Base-by-base conservation (phyloP, 1,140 invertebrate species). In the Zaprionus gabonicus region DNA sequence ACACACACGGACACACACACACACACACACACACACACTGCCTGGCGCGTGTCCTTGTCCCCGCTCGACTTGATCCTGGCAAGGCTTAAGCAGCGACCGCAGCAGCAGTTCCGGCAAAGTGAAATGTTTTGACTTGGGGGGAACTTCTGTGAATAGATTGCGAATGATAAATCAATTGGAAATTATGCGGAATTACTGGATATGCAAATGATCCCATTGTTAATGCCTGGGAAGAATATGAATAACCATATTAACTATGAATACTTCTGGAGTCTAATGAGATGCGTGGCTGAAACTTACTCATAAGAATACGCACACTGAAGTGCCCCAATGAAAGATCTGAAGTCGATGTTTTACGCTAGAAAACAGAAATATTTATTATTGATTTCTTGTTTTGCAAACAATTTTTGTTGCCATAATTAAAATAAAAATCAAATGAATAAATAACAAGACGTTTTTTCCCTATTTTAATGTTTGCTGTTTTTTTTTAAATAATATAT, bases 61-160 rank as follows among this genome's bases (percentile, higher is more conserved):
- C 25, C 51, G 80, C 81, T 82, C 59, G 69, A 82, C 83, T 86
- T 87, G 83, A 86, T 87, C 83, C 83, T 56, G 80, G 53, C 80
- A 51, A 78, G 69, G 71, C 68, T 76, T 76, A 71, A 71, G 78
- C 68, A 71, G 34, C 56, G 63, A 56, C 71, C 70, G 36, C 70
- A 46, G 41, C 41, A 66, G 28, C 20, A 27, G 69, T 36, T 31
- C 53, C 23, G 17, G 17, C 64, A 31, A 23, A 36, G 27, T 36
- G 31, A 65, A 51, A 55, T 65, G 4, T 20, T 67, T n/a, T 60
- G 2, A 25, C 38, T 36, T 10, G 31, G 58, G 71, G n/a, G 10
- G 51, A 1, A 27, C 31, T 44, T 46, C 41, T 2, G 10, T 51
- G 63, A 49, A 28, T 27, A 15, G 17, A 60, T 60, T 36, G 56